phyloP scores from a whole-genome alignment of 2,113 vertebrate genomes.

The Antechinus flavipes region DNA sequence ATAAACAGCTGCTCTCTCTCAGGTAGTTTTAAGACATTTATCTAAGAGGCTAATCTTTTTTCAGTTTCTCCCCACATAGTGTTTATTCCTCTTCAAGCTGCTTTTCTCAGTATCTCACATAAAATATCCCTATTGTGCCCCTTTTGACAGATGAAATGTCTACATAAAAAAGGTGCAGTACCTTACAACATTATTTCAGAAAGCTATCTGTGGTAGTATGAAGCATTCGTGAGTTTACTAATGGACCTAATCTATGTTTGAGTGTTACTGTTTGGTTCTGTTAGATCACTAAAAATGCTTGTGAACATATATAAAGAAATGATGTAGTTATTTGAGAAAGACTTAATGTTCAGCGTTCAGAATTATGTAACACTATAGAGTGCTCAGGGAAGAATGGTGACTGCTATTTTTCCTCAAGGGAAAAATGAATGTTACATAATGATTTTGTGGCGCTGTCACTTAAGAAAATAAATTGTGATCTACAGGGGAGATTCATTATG shows the following conservation, averaged over 20 bases:
- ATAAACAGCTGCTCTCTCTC: background rate
- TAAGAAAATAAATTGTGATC: conserved; percentile 12
- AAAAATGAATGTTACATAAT: conserved; percentile 37
- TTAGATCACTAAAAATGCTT: conserved; percentile 49
- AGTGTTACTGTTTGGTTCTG: conserved; percentile 46
- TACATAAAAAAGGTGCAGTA: background rate
- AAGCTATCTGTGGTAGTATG: conserved; percentile 33
- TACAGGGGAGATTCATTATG: conserved; percentile 21
- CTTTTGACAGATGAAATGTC: background rate
- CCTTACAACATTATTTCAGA: background rate
- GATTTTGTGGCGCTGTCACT: conserved; percentile 17
- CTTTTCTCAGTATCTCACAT: background rate
- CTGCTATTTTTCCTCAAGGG: conserved; percentile 45
- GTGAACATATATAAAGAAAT: conserved; percentile 41
- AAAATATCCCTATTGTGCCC: background rate
- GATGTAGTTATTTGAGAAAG: conserved; percentile 41
- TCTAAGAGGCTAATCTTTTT: background rate
- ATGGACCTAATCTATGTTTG: background rate
- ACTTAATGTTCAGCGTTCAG: conserved; percentile 44
- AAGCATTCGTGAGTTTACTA: conserved; percentile 37
- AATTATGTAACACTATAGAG: conserved; percentile 27
- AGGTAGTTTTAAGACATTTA: background rate
- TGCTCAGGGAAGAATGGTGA: background rate
- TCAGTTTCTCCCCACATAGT: background rate
- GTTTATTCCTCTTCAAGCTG: background rate